Percentiles rank a stretch among this genome's conserved stretches.
phyloP scores from a whole-genome alignment of 1,140 invertebrate species.

The Elymnias hypermnestra region DNA sequence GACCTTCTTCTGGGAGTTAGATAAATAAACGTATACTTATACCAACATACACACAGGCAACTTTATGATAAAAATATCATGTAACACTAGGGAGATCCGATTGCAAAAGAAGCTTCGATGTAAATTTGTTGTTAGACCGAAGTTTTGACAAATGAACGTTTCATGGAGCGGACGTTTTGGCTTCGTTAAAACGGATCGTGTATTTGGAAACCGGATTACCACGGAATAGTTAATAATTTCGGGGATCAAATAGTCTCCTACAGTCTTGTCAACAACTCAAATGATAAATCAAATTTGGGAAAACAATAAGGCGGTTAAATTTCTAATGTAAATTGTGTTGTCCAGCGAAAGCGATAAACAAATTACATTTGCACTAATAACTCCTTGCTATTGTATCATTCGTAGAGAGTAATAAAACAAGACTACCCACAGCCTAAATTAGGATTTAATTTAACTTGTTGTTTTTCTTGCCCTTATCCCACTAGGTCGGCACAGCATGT shows the following conservation, averaged over 20 bases:
- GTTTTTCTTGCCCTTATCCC: no score
- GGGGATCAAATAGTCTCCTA: slow-evolving; percentile 30
- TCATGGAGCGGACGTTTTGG: slow-evolving; percentile 7
- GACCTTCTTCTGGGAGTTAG: no score
- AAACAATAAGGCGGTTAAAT: slow-evolving; percentile 34
- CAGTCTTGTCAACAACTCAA: slow-evolving; percentile 36
- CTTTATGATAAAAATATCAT: no score
- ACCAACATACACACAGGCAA: no score
- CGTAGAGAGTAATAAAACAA: no score
- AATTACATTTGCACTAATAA: no score
- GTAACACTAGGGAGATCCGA: no score
- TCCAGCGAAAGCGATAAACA: slow-evolving; percentile 15
- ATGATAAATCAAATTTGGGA: slow-evolving; percentile 39
- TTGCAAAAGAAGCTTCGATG: slow-evolving; percentile 2
- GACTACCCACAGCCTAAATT: no score
- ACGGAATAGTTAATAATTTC: slow-evolving; percentile 28
- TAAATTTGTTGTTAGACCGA: slow-evolving; percentile 16
- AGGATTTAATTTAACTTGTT: background rate
- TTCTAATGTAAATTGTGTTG: slow-evolving; percentile 7
- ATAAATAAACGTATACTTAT: no score
- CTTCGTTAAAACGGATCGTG: slow-evolving; percentile 11
- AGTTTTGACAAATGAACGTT: slow-evolving; percentile 12
- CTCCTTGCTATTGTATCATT: no score
- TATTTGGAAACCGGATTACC: slow-evolving; percentile 26
- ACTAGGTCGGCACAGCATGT: no score